Conservation (phyloP, 2,797 vertebrate genomes). For the Anguilla pacifica region DNA sequence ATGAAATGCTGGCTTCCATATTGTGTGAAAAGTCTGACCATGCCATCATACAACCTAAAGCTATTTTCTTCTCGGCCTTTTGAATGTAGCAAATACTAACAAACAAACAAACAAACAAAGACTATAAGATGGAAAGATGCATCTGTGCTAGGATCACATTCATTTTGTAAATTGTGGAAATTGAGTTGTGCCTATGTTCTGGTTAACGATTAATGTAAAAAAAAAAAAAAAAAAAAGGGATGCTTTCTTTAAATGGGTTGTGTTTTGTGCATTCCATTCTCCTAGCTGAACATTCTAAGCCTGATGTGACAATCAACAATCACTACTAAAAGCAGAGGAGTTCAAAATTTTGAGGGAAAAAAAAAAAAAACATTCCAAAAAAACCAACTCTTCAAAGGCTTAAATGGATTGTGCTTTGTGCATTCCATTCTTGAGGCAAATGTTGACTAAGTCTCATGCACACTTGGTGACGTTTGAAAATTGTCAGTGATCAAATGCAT, state of each 20-base stretch:
- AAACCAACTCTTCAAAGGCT: too few relatives aligned
- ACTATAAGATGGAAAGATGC: not conserved
- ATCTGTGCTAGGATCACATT: not conserved
- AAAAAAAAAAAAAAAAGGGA: not conserved
- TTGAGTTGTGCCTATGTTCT: not conserved
- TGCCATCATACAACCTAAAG: not conserved
- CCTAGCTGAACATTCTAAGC: too few relatives aligned
- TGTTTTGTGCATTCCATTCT: too few relatives aligned
- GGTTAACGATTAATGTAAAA: not conserved
- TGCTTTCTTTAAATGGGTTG: too few relatives aligned
- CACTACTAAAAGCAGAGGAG: too few relatives aligned
- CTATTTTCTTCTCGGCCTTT: not conserved
- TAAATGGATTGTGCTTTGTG: too few relatives aligned
- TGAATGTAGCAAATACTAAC: not conserved
- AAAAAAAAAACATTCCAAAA: too few relatives aligned
- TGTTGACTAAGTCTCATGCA: not conserved
- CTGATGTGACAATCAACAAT: too few relatives aligned
- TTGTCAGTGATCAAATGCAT: not conserved
- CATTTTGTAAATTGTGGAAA: not conserved
- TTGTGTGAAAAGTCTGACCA: not conserved
- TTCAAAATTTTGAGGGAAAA: too few relatives aligned
- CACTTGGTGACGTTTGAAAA: not conserved
- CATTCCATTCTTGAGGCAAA: too few relatives aligned
- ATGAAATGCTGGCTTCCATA: not conserved
- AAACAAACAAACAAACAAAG: not conserved